These are phyloP conservation scores for Nomada fucata DNA, from an alignment of 2,888 invertebrate genomes.

Conservation along the genomic window DNA sequence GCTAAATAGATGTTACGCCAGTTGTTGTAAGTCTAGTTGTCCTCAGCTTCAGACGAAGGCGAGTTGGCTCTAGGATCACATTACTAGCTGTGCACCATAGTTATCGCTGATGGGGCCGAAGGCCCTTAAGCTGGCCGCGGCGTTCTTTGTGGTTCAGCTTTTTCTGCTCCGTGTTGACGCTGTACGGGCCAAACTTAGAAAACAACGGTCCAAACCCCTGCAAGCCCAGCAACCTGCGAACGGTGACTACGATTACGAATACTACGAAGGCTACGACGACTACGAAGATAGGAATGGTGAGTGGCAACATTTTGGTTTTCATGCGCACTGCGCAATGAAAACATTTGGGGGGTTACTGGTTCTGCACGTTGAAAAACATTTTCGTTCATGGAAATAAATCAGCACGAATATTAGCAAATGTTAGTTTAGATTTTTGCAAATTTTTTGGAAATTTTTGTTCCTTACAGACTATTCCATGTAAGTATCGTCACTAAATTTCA, in stretches of 20 bases:
- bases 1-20: slow-evolving; percentile 78
- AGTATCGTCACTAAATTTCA: too few species aligned
- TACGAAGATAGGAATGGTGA: slow-evolving; percentile 75
- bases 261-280: slow-evolving; percentile 76
- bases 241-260: slow-evolving; percentile 73
- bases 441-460: too few species aligned
- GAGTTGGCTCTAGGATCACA: slow-evolving; percentile 64
- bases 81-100: slow-evolving; percentile 27
- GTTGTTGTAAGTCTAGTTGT: slow-evolving; percentile 76
- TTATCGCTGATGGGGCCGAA: slow-evolving; percentile 57
- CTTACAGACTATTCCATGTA: too few species aligned
- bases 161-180: slow-evolving; percentile 60
- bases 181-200: slow-evolving; percentile 56
- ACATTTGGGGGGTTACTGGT: too few species aligned
- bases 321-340: too few species aligned
- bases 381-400: too few species aligned
- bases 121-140: slow-evolving; percentile 58
- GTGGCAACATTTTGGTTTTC: slow-evolving; percentile 22
- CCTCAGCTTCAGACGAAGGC: slow-evolving; percentile 76
- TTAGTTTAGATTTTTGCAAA: too few species aligned
- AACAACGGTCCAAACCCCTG: slow-evolving; percentile 62
- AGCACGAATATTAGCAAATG: too few species aligned
- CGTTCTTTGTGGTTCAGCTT: slow-evolving; percentile 65
- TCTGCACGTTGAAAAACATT: too few species aligned
- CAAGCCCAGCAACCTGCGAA: slow-evolving; percentile 71